phyloP scores from a whole-genome alignment of 1,140 invertebrate species.

The Leptinotarsa lineolata region DNA sequence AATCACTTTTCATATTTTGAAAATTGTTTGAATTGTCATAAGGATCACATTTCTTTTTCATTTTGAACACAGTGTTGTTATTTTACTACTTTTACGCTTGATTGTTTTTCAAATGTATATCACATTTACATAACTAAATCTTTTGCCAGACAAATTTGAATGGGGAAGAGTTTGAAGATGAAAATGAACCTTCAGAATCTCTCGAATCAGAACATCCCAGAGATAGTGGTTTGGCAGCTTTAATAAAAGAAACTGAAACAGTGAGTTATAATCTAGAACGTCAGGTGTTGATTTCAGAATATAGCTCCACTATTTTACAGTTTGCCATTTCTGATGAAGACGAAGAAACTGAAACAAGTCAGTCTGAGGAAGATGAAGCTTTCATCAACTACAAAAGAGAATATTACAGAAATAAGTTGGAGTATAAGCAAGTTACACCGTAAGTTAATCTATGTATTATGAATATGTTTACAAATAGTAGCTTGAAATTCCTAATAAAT shows the following conservation, averaged over 20 bases:
- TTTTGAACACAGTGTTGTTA: background rate
- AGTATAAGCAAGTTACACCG: conserved; percentile 73
- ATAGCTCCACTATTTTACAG: background rate
- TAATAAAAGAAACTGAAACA: conserved; percentile 63
- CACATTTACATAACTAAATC: background rate
- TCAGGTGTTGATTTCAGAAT: conserved; percentile 25
- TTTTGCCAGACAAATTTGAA: background rate
- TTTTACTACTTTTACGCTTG: no score
- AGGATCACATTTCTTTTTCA: background rate
- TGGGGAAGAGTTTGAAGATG: conserved; percentile 34
- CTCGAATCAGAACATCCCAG: conserved; percentile 38
- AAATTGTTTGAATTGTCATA: background rate
- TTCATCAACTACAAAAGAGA: conserved; percentile 86
- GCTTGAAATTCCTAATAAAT: no score
- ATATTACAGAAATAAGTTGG: conserved; percentile 91
- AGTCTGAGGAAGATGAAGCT: conserved; percentile 61
- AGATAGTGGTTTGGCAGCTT: conserved; percentile 60
- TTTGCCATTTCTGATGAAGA: conserved; percentile 27
- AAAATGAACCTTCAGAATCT: conserved; percentile 36
- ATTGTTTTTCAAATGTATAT: background rate
- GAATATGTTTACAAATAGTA: no score
- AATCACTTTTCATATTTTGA: background rate
- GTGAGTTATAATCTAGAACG: conserved; percentile 59
- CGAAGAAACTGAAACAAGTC: conserved; percentile 30
- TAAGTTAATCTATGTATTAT: conserved; percentile 55